These are phyloP conservation scores for Streptopelia turtur DNA, from an alignment of 2,797 vertebrate species.

Conservation along the genomic window DNA sequence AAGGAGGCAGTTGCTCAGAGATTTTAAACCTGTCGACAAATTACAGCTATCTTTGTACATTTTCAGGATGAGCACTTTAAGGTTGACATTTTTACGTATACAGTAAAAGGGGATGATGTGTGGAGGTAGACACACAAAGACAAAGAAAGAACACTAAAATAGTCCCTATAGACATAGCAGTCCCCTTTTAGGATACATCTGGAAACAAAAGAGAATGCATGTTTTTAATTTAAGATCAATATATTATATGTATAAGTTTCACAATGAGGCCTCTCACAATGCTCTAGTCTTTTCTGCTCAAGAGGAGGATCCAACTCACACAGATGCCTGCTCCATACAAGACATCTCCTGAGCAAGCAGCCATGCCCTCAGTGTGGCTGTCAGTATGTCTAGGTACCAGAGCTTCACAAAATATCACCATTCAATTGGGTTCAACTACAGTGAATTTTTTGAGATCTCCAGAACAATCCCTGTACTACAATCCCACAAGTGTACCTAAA, in stretches of 20 bases:
- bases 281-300: not conserved
- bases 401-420: not conserved
- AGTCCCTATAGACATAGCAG: not conserved
- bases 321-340: not conserved
- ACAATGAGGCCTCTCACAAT: not conserved
- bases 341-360: not conserved
- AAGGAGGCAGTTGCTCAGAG: not conserved
- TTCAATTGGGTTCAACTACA: not conserved
- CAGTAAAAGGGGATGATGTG: not conserved
- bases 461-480: not conserved
- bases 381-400: not conserved
- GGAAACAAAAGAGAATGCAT: not conserved
- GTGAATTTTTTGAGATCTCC: not conserved
- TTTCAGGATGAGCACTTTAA: not conserved
- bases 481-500: not conserved
- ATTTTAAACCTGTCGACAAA: constrained; percentile 21
- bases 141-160: not conserved
- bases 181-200: not conserved
- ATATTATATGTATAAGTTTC: not conserved
- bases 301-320: not conserved
- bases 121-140: not conserved
- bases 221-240: not conserved
- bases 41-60: not conserved
- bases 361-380: not conserved
- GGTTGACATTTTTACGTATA: not conserved